Evolutionary conservation across 2,113 vertebrate genomes (phyloP), one percentile per base, ranked within the genome.

Genomic region (Mobula birostris): DNA sequence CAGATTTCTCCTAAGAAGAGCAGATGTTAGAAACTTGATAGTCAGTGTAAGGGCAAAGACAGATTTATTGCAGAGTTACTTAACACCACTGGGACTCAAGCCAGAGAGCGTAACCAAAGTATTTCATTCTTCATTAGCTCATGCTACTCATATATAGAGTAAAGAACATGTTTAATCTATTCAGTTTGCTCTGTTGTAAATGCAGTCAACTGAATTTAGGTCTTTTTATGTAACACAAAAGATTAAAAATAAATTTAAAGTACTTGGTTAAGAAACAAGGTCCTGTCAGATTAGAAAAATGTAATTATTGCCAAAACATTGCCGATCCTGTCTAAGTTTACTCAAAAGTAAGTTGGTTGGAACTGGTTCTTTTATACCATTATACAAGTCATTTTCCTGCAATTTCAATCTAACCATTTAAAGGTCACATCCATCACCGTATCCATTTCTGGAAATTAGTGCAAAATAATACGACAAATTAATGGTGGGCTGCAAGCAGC

Each of bases 21-120:
- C 70, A 93, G 90, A 93, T 93, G 91, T 93, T 93, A 93, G 91
- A 56, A 93, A 93, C 21, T 29, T 74, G 91, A 93, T 74, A 93
- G 91, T 56, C 36, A 93, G 91, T 93, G 36, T 48, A 93, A 76
- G 70, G 68, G 70, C 91, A 93, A 76, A 24, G 5, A 93, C 21
- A 93, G 70, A 56, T 24, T 93, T 17, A 12, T 29, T 93, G 91
- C 70, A 93, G 19, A 92, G 68, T 56, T 93, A 56, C 56, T 48
- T 48, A 93, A 93, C 40, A 72, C 91, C 91, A 56, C 36, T 76
- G 91, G 91, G 91, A 93, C 70, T 5, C 56, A 56, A 56, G 68
- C 91, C 40, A 27, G 48, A 93, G 12, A 56, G 36, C 61, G 21
- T 74, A 74, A 93, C 91, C 56, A 93, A 56, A 56, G 91, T 76